Conservation (phyloP, 37 sponge, comb jelly and placozoan genomes). For the Oscarella lobularis region DNA sequence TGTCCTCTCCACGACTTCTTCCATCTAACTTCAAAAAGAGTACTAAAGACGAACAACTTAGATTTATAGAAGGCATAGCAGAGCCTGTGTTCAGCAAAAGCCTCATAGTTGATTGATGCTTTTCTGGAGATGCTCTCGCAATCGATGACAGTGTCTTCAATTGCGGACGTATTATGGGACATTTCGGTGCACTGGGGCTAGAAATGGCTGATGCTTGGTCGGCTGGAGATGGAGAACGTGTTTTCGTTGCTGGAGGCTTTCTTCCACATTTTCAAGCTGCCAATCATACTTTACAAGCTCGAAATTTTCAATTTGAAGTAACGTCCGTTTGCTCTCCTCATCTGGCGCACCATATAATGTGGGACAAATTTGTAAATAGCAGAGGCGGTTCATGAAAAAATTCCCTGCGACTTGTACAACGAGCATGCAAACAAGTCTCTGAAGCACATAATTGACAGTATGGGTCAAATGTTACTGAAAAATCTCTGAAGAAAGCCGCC, state of each 20-base stretch:
- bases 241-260: constrained; percentile 16
- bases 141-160: constrained; percentile 12
- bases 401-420: constrained; percentile 33
- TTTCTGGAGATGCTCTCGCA: too few relatives aligned
- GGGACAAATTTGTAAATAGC: constrained; percentile 30
- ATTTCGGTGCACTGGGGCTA: constrained; percentile 11
- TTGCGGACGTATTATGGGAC: constrained; percentile 25
- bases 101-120: constrained; percentile 1
- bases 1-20: background rate
- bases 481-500: constrained; percentile 12
- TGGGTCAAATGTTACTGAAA: constrained; percentile 24
- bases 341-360: constrained; percentile 18
- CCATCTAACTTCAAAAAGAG: background rate
- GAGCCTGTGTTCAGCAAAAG: constrained; percentile 1
- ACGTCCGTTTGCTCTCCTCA: constrained; percentile 9
- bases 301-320: constrained; percentile 8
- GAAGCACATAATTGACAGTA: constrained; percentile 21
- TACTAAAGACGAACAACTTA: background rate
- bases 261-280: constrained; percentile 22
- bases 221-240: constrained; percentile 33
- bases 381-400: constrained; percentile 18
- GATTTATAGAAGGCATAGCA: constrained; percentile 6
- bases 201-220: constrained; percentile 21
- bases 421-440: constrained; percentile 31
- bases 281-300: constrained; percentile 18